phyloP scores from a whole-genome alignment of 2,888 invertebrate species.

The Cotesia congregata region DNA sequence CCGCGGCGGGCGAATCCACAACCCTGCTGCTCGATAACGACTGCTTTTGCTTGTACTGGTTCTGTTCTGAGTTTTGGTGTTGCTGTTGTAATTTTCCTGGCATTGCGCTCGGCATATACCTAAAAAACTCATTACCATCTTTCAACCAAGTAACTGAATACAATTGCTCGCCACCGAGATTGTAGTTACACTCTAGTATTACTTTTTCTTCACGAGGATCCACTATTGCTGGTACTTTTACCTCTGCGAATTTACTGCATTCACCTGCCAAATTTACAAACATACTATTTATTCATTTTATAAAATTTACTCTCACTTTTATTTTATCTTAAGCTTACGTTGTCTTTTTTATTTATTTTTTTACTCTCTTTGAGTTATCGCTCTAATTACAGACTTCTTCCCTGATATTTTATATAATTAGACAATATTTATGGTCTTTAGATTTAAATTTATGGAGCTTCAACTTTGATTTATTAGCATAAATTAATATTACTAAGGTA shows the following conservation, averaged over 20 bases:
- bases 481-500: no score
- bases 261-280: constrained; percentile 51
- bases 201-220: constrained; percentile 63
- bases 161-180: constrained; percentile 59
- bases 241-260: constrained; percentile 52
- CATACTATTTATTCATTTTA: constrained; percentile 2
- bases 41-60: neutral
- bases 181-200: constrained; percentile 61
- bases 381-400: no score
- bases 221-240: constrained; percentile 62
- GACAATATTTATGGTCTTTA: no score
- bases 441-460: no score
- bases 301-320: no score
- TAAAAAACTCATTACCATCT: constrained; percentile 62
- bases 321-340: no score
- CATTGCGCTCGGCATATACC: constrained; percentile 58
- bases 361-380: no score
- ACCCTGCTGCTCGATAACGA: neutral
- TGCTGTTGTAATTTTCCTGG: constrained; percentile 28
- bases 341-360: no score
- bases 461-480: no score
- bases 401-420: no score
- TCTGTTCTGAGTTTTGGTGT: neutral
- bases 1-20: neutral
- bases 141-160: constrained; percentile 68